Conservation (phyloP, 2,888 invertebrate genomes). For the Hylaea fasciaria region DNA sequence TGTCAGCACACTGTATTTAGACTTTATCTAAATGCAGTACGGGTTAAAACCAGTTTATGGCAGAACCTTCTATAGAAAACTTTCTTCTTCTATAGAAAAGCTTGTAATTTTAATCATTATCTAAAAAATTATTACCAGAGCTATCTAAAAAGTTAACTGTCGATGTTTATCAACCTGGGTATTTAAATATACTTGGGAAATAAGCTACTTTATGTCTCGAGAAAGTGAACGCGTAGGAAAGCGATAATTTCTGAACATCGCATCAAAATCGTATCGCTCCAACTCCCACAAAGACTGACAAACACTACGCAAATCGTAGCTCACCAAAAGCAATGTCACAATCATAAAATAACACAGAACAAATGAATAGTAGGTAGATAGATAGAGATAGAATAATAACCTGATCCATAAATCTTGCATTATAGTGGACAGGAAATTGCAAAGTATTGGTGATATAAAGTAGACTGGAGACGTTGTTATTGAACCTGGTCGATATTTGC, state of each 20-base stretch:
- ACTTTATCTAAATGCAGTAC: neutral
- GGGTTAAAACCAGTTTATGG: neutral
- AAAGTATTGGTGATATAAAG: slow-evolving; percentile 17
- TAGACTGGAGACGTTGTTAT: slow-evolving; percentile 24
- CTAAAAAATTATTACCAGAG: neutral
- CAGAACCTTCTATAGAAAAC: neutral
- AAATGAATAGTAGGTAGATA: too few relatives aligned
- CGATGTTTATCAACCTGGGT: too few relatives aligned
- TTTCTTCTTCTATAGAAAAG: neutral
- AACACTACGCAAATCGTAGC: too few relatives aligned
- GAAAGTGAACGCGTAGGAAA: too few relatives aligned
- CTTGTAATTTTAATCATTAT: neutral
- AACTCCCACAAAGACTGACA: too few relatives aligned
- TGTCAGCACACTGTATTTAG: neutral
- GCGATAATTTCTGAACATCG: too few relatives aligned
- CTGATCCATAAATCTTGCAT: slow-evolving; percentile 21
- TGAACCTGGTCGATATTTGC: slow-evolving; percentile 27
- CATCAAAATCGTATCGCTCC: too few relatives aligned
- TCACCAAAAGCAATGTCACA: too few relatives aligned
- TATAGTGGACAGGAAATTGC: slow-evolving; percentile 29
- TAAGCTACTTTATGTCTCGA: too few relatives aligned
- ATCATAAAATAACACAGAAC: too few relatives aligned
- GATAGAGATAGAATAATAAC: slow-evolving; percentile 15
- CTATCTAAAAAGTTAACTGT: neutral
- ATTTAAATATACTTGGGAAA: too few relatives aligned